Evolutionary conservation across 2,888 invertebrate genomes (phyloP), one percentile per base, ranked within the genome.

Genomic region (Acanthopleura granulata): DNA sequence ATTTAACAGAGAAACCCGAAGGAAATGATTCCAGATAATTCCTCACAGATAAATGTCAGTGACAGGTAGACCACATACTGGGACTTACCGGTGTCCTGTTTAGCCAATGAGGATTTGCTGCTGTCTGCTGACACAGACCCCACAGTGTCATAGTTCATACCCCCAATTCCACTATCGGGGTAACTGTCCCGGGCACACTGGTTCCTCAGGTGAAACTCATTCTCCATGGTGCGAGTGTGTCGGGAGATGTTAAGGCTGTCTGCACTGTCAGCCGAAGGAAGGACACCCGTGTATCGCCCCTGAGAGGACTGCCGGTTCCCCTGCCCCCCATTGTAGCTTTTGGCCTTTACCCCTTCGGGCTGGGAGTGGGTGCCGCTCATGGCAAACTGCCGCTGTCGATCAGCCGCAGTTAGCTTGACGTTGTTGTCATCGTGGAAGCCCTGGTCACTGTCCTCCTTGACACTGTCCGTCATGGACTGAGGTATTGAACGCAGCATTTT

Each of bases 401-500:
- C 50, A n/a, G n/a, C 25, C 4, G n/a, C 50, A 9, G 71, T 29
- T 27, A 66, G 25, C 16, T 40, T 16, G 14, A 18, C 22, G 4
- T n/a, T 14, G 16, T 29, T n/a, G n/a, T 84, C 86, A 40, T 87
- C 87, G 76, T 85, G 85, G 75, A 86, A 86, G 49, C 86, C 87
- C 70, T 81, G 81, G 77, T 87, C 87, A 66, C 78, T 75, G 74
- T 84, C 81, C n/a, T 75, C 73, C 18, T 80, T 80, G 74, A 85
- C 79, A 0, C 86, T 49, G 25, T 49, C 50, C 4, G 49, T 49
- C n/a, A 71, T 85, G 18, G 86, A 85, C 15, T 82, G 82, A 30
- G 97, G 95, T 94, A 98, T 95, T 72, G 97, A 97, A 88, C 97
- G 97, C 84, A 98, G 92, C 96, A 98, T 97, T 81, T 96, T 93